Percentiles rank a stretch among this genome's conserved stretches.
Conservation (phyloP, 2,888 invertebrate genomes). For the Mythimna albipuncta region DNA sequence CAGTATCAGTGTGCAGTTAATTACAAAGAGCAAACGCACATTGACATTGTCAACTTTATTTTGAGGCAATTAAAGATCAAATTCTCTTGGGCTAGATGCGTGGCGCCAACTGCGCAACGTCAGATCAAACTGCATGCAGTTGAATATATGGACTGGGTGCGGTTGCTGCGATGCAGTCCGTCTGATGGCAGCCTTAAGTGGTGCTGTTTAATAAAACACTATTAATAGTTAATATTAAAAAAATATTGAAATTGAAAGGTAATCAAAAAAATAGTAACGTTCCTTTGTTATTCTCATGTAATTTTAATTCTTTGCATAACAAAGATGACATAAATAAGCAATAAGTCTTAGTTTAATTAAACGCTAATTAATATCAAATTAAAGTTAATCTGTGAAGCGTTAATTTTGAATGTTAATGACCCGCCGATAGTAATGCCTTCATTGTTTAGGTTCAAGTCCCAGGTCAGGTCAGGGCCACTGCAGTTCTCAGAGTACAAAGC, state of each 20-base stretch:
- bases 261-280: background rate
- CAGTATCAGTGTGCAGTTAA: too few species aligned
- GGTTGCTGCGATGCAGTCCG: too few species aligned
- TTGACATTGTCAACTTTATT: too few species aligned
- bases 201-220: too few species aligned
- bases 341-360: constrained; percentile 16
- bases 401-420: constrained; percentile 61
- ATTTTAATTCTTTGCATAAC: background rate
- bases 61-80: too few species aligned
- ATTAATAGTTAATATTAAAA: background rate
- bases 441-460: constrained; percentile 62
- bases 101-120: too few species aligned
- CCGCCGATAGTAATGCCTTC: constrained; percentile 41
- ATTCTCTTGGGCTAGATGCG: too few species aligned
- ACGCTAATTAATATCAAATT: constrained; percentile 49
- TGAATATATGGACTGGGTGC: too few species aligned
- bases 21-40: too few species aligned
- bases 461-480: constrained; percentile 60
- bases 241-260: background rate
- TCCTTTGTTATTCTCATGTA: too few species aligned
- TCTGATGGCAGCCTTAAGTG: too few species aligned
- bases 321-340: constrained; percentile 20
- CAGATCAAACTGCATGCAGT: too few species aligned
- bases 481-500: constrained; percentile 53
- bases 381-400: constrained; percentile 44